These are phyloP conservation scores for Novumbra hubbsi DNA, from an alignment of 2,797 vertebrate species.

Conservation along the genomic window DNA sequence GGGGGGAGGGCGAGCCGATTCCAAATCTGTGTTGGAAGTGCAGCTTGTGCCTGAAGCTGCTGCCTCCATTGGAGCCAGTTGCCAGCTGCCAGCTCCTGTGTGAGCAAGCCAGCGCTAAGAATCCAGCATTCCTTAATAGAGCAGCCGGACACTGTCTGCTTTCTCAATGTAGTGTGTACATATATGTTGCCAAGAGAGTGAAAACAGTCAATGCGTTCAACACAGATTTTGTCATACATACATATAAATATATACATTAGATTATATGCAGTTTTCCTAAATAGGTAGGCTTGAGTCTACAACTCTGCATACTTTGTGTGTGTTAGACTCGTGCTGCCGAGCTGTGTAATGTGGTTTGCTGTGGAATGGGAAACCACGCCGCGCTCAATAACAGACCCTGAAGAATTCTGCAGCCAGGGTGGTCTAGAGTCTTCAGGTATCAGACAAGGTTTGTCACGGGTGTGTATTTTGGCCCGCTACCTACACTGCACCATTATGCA, in stretches of 20 bases:
- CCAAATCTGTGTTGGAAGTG: not conserved
- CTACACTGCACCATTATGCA: constrained; percentile 1
- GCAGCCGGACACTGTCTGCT: not conserved
- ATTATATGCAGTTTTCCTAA: not conserved
- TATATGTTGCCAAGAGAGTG: not conserved
- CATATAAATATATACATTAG: no score
- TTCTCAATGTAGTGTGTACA: not conserved
- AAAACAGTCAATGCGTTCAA: not conserved
- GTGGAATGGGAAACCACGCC: not conserved
- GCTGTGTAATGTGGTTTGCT: not conserved
- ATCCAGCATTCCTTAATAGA: not conserved
- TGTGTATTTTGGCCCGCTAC: not conserved
- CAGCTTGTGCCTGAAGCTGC: not conserved
- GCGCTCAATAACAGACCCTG: not conserved
- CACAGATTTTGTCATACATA: not conserved
- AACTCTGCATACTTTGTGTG: not conserved
- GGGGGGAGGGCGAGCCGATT: not conserved
- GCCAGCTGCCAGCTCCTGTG: not conserved
- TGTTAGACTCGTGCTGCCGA: not conserved
- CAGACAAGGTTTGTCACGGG: not conserved
- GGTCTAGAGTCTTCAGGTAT: not conserved
- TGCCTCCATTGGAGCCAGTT: not conserved
- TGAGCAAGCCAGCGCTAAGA: not conserved
- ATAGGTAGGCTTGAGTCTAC: not conserved
- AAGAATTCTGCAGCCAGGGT: not conserved